Conservation (phyloP, 1,140 invertebrate species). For the Caenorhabditis brenneri region DNA sequence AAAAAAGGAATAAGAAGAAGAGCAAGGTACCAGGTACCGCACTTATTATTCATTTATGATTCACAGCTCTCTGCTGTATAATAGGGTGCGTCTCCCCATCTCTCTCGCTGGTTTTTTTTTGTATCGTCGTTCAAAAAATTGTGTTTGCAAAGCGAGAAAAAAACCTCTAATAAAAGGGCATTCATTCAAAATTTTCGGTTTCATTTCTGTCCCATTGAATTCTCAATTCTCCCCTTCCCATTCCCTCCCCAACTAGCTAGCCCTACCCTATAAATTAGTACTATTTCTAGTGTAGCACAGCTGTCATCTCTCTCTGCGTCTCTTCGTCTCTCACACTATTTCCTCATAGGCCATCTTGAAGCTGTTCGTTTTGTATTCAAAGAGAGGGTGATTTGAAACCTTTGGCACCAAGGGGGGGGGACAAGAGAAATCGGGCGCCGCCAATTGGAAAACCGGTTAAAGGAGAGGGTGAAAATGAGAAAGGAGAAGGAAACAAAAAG, state of each 20-base stretch:
- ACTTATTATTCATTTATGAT: conserved; percentile 44
- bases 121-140: conserved; percentile 1
- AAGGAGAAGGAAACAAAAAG: background rate
- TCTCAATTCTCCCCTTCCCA: background rate
- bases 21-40: conserved; percentile 11
- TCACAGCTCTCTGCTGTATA: conserved; percentile 18
- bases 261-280: conserved; percentile 14
- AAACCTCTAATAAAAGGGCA: background rate
- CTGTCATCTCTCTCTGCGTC: background rate
- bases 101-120: conserved; percentile 23
- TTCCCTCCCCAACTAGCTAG: background rate
- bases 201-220: background rate
- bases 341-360: background rate
- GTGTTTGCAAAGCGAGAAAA: background rate
- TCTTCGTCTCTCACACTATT: conserved; percentile 13
- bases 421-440: background rate
- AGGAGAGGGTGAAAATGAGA: background rate
- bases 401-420: conserved; percentile 6
- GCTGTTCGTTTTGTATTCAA: conserved; percentile 36
- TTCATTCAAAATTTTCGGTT: too few relatives aligned
- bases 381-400: conserved; percentile 31
- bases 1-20: background rate
- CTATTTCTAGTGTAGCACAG: background rate
- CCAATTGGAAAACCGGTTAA: conserved; percentile 1
- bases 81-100: conserved; percentile 33